These are phyloP conservation scores for Oxystoma pomonae DNA, from an alignment of 2,888 invertebrate genomes.

Conservation along the genomic window DNA sequence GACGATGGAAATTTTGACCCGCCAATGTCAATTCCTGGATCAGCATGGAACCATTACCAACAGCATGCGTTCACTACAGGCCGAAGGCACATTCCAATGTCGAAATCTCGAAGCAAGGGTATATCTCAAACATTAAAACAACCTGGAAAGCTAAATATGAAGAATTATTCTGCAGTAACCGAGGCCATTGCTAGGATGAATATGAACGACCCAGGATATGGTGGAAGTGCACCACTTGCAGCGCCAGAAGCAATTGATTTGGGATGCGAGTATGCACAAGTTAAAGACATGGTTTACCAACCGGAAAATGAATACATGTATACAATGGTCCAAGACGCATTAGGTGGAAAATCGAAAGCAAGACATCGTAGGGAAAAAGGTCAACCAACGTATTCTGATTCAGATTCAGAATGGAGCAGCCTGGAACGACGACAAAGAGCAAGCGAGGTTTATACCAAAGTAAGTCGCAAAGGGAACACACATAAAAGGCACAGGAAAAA, in stretches of 20 bases:
- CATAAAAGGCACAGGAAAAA: conserved; percentile 71
- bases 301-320: conserved; percentile 62
- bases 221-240: conserved; percentile 71
- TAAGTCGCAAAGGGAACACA: conserved; percentile 62
- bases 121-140: conserved; percentile 71
- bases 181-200: conserved; percentile 75
- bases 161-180: conserved; percentile 84
- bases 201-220: conserved; percentile 51
- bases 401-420: conserved; percentile 85
- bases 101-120: conserved; percentile 62
- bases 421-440: conserved; percentile 55
- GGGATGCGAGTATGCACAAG: conserved; percentile 70
- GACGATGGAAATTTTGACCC: conserved; percentile 59
- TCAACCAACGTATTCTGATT: conserved; percentile 75
- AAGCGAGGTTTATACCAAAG: conserved; percentile 60
- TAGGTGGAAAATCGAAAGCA: conserved; percentile 53
- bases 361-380: conserved; percentile 62
- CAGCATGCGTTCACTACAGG: conserved; percentile 71
- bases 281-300: conserved; percentile 58
- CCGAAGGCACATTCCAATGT: conserved; percentile 55
- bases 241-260: conserved; percentile 74
- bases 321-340: conserved; percentile 50
- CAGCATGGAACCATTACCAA: conserved; percentile 61
- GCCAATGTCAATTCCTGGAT: conserved; percentile 45
- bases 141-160: conserved; percentile 86